Percentiles rank a stretch among this genome's conserved stretches.
Evolutionary conservation across 92 coral and sea anemone genomes (phyloP).

Genomic region (Siderastrea siderea): DNA sequence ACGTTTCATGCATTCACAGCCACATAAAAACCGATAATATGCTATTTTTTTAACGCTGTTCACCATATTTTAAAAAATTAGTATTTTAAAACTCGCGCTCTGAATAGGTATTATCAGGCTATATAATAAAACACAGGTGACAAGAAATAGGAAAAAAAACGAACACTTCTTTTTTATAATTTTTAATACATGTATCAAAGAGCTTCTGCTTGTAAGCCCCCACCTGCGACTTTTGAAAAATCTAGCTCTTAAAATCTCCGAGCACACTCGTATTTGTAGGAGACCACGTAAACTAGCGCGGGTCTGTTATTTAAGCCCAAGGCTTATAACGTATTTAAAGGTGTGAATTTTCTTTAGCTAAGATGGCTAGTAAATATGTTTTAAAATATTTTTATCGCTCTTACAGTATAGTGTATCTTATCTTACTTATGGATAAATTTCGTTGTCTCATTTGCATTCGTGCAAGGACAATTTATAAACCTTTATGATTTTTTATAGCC

Average conservation of each 20-base stretch:
- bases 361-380: not conserved
- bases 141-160: too few relatives aligned
- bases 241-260: not conserved
- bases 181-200: not conserved
- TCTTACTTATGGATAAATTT: not conserved
- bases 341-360: not conserved
- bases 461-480: not conserved
- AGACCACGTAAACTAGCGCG: not conserved
- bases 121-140: too few relatives aligned
- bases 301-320: not conserved
- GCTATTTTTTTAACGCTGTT: too few relatives aligned
- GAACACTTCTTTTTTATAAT: too few relatives aligned
- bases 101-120: too few relatives aligned
- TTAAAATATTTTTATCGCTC: not conserved
- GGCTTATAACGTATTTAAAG: conserved; percentile 3
- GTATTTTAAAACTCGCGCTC: too few relatives aligned
- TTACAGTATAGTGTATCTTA: not conserved
- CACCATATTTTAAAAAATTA: too few relatives aligned
- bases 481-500: too few relatives aligned
- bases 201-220: not conserved
- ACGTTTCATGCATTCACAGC: too few relatives aligned
- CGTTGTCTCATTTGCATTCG: not conserved
- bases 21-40: too few relatives aligned
- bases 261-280: not conserved
- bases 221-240: not conserved